Evolutionary conservation across 1,140 invertebrate species (phyloP), one percentile per base, ranked within the genome.

Genomic region (Microplitis demolitor): DNA sequence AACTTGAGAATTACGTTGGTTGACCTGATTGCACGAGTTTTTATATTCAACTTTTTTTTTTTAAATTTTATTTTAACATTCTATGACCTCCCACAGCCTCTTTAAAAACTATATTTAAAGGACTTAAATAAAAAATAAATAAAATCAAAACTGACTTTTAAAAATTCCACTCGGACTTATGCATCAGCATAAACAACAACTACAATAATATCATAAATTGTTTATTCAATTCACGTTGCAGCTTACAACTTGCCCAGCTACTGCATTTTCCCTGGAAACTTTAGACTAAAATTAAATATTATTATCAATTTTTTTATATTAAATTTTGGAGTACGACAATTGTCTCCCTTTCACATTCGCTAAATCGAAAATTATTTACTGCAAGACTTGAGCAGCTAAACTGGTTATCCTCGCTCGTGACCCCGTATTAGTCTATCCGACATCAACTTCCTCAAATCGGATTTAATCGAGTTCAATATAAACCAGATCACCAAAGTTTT

Each of bases 1-100:
- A 66, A 66, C 63, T 66, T 39, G 14, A 66, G 63, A 66, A 39
- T 63, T 34, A 63, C 13, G 35, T 34, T 37, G 61, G 61, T 39
- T 66, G 63, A 66, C 63, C 63, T 24, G 39, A 66, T 51, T 66
- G 63, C 45, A 13, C 45, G 37, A 50, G 4, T 50, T n/a, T 50
- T n/a, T 50, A 50, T 24, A 31, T 51, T 31, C 63, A 66, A 51
- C 11, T 51, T 66, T 45, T 33, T 60, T 24, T 5, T 56, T 56
- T 9, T 61, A 3, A 33, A 35, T 61, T 33, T 61, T 33, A 61
- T 33, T 61, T 13, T 61, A 33, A 33, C 16, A 16, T 56, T 24
- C n/a, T 6, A 14, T 56, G 24, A 13, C 53, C n/a, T 56, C 53
- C 53, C 53, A 56, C 39, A 45, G 39, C 6, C 39, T 45, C 39